Base-by-base conservation (phyloP, 2,113 vertebrate species). In the Lycocorax pyrrhopterus region DNA sequence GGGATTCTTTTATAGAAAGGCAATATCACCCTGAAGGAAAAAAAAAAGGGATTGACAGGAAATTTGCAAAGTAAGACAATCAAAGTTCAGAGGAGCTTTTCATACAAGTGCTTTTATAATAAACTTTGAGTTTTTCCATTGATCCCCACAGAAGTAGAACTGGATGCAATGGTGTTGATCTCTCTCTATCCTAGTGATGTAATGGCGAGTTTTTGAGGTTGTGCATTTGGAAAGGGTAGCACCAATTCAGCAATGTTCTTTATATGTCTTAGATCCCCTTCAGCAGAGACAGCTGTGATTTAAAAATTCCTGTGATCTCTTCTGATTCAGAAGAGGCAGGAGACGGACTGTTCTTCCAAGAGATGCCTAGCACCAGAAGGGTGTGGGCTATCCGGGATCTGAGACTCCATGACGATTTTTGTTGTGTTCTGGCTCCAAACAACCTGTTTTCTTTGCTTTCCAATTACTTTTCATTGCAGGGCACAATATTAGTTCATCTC, bases 291-390 rank as follows among this genome's bases (percentile, higher is more conserved):
- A 84, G 58, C 23, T 58, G 22, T 44, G 26, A 56, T 78, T 87
- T 77, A 52, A 51, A 81, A 84, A 87, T 92, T 81, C 74, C 52
- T 80, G 17, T 76, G 29, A 87, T 56, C 33, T 93, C 53, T 91
- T 46, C 59, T 46, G 66, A 41, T 62, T 56, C 18, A 2, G 18
- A 46, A 46, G 44, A 46, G 75, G 62, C 29, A 91, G 71, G 53
- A 94, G 74, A 93, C 93, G 79, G 33, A n/a, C 19, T 96, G 93
- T 83, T 93, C 69, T 96, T 94, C 78, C 89, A 92, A 87, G 74
- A 92, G 41, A 13, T 84, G 52, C 41, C 22, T 46, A 91, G 62
- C n/a, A 83, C 67, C 44, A 60, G 7, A 90, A 94, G 8, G 68
- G 52, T 64, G 60, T 81, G 49, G n/a, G 55, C 37, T 91, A 87